Evolutionary conservation across 2,113 vertebrate species (phyloP).

Genomic region (Chiloscyllium plagiosum): DNA sequence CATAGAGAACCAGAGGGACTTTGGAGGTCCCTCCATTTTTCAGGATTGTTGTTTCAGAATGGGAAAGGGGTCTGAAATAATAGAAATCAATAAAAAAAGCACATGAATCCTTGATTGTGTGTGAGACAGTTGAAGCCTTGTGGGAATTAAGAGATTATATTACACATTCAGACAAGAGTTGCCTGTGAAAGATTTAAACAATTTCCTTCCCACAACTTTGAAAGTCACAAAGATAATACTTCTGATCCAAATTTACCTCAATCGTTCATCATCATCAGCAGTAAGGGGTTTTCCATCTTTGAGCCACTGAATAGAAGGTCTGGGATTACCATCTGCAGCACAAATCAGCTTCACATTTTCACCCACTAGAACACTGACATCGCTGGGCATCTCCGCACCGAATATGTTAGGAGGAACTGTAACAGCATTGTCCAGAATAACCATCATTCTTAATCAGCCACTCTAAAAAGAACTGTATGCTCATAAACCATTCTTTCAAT

Average conservation of each 20-base stretch:
- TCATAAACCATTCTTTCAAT: neutral
- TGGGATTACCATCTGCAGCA: conserved; percentile 66
- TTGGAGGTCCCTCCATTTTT: neutral
- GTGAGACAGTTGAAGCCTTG: neutral
- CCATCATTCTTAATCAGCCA: neutral
- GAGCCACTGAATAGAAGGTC: conserved; percentile 75
- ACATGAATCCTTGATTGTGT: neutral
- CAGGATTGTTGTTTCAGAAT: neutral
- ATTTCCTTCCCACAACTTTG: neutral
- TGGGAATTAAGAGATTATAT: conserved; percentile 6
- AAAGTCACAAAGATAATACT: conserved; percentile 13
- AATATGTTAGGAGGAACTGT: conserved; percentile 80
- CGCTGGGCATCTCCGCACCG: conserved; percentile 78
- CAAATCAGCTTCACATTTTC: conserved; percentile 76
- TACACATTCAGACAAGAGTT: neutral
- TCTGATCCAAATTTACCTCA: conserved; percentile 58
- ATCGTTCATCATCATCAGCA: conserved; percentile 46
- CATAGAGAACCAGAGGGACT: neutral
- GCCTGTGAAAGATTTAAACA: neutral
- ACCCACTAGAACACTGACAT: conserved; percentile 71
- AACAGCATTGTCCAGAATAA: conserved; percentile 21
- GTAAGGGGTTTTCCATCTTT: conserved; percentile 72
- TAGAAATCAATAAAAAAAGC: neutral
- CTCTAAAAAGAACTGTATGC: neutral
- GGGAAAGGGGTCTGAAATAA: neutral